These are phyloP conservation scores for Triplophysa yarkandensis DNA, from an alignment of 2,797 vertebrate species.

Conservation along the genomic window DNA sequence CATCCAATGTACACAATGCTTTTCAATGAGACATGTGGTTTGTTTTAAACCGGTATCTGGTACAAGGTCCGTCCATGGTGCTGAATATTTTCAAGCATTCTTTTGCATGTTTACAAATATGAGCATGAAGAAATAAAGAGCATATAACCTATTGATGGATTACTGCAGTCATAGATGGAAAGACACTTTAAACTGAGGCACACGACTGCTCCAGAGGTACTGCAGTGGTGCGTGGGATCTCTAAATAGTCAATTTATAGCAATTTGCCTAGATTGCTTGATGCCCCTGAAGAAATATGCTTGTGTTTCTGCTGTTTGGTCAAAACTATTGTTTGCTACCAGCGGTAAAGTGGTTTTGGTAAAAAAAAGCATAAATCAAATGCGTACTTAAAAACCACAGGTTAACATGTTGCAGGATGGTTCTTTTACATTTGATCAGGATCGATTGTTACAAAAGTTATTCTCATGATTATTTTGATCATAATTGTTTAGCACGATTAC, in stretches of 20 bases:
- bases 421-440: too few species aligned
- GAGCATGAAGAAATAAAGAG: neutral
- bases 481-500: too few species aligned
- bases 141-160: neutral
- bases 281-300: conserved; percentile 2
- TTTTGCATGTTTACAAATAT: neutral
- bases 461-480: too few species aligned
- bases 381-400: too few species aligned
- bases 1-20: neutral
- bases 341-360: too few species aligned
- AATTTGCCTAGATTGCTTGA: conserved; percentile 15
- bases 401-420: too few species aligned
- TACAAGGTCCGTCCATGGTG: neutral
- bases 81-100: neutral
- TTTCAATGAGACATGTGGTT: too few species aligned
- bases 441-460: too few species aligned
- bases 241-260: conserved; percentile 15
- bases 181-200: neutral
- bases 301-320: neutral
- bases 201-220: neutral
- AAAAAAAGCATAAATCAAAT: too few species aligned
- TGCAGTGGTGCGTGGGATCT: neutral
- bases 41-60: conserved; percentile 2
- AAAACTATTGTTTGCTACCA: neutral
- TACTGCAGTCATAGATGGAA: neutral